Evolutionary conservation across 1,140 invertebrate species (phyloP), one percentile per base, ranked within the genome.

Genomic region (Apocrypta bakeri): DNA sequence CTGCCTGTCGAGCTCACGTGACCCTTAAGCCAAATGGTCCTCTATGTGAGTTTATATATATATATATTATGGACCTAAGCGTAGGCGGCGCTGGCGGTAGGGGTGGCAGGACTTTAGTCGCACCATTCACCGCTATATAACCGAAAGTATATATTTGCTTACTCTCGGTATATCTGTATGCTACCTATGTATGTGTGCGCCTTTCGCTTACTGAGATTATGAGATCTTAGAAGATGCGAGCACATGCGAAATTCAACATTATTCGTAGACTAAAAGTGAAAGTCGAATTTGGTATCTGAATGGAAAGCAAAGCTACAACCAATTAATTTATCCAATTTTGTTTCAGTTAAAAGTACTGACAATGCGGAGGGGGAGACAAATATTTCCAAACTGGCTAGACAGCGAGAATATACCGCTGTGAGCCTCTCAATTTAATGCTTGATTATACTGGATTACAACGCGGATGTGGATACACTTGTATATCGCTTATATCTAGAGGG

Each of bases 1-100:
- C 24, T 31, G 72, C 29, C 33, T 24, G 48, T 56, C n/a, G 12
- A 17, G 7, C 17, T 24, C 81, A 82, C 81, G 81, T 82, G 74
- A 76, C 72, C 56, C 79, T 74, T 56, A 42, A n/a, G 69, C 69
- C 69, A 72, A 72, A 72, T 37, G 69, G 71, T 17, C 31, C 31
- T 73, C 73, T 1, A 0, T 61, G 17, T 63, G 27, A 21, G 31
- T 63, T 21, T 63, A 0, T 76, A 9, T 63, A 64, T 12, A 12
- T 48, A 56, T 56, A 21, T 56, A 56, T 56, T 37, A 37, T 37
- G 9, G 33, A 66, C 24, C 21, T 69, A 69, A 12, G 12, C 66
- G 33, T 61, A 24, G n/a, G n/a, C 14, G 64, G 6, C 25, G 40
- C 21, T 9, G 40, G 8, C 61, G 48, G 37, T 21, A 37, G 37